These are phyloP conservation scores for Tetragonula clypearis DNA, from an alignment of 1,140 invertebrate species.

Conservation along the genomic window DNA sequence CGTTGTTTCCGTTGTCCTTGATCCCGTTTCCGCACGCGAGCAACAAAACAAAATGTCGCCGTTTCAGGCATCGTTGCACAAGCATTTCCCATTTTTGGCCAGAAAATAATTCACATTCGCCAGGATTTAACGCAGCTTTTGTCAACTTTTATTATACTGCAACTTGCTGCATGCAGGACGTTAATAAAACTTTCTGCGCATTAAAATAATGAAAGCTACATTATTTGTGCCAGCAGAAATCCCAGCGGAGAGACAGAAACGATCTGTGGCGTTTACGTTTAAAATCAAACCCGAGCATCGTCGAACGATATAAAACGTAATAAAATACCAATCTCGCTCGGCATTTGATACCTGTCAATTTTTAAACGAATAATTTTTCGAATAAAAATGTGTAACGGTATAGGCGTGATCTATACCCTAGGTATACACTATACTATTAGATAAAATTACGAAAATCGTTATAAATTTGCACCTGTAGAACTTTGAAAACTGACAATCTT, in stretches of 20 bases:
- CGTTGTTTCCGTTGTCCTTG: not conserved
- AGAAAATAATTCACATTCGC: slow-evolving; percentile 30
- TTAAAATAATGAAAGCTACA: slow-evolving; percentile 29
- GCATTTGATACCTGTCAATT: not conserved
- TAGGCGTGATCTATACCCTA: not conserved
- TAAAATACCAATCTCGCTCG: not conserved
- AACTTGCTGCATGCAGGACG: not conserved
- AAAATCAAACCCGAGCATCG: not conserved
- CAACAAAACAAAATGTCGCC: not conserved
- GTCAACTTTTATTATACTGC: slow-evolving; percentile 32
- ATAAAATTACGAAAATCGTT: too few species aligned
- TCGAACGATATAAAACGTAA: not conserved
- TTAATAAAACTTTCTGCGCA: slow-evolving; percentile 35
- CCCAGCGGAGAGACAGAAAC: not conserved
- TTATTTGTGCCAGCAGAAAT: not conserved
- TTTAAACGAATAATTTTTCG: not conserved
- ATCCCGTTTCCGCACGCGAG: not conserved
- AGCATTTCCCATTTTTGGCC: slow-evolving; percentile 19
- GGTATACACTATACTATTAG: too few species aligned
- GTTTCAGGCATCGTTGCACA: not conserved
- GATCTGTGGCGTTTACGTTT: not conserved
- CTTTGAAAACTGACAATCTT: too few species aligned
- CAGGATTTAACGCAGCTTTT: slow-evolving; percentile 23
- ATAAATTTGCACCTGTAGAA: too few species aligned
- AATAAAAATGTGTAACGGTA: not conserved